Evolutionary conservation across 2,797 vertebrate genomes (phyloP), one percentile per base, ranked within the genome.

Genomic region (Cirrhinus mrigala): DNA sequence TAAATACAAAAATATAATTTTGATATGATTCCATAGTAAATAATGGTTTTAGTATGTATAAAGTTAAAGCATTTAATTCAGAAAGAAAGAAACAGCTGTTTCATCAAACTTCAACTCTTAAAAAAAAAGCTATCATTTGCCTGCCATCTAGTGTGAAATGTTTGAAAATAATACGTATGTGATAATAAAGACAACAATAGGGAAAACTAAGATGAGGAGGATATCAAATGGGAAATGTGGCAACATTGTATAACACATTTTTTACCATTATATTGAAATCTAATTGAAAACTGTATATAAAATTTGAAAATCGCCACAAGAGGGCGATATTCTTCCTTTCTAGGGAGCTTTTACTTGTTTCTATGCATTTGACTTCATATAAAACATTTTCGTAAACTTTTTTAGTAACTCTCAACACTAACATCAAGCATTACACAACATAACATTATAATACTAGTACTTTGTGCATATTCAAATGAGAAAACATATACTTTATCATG

Each of bases 101-200:
- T 20, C n/a, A 46, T 46, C n/a, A 18, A 78, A 78, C 56, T 60
- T 64, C 9, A 50, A 27, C 24, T 9, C n/a, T 33, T 2, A 48
- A 71, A 71, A 0, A 58, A 48, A 81, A 64, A 44, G 16, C 15
- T 81, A 60, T 71, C 40, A 33, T 81, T 66, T 73, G 71, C 44
- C 64, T 80, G 85, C 85, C 87, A 86, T 82, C 85, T 88, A 84
- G 85, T 66, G 85, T 60, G 20, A 71, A 50, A 1, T 9, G 29
- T 62, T 46, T n/a, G 8, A 66, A 54, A 44, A 79, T 71, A 85
- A 37, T 14, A 44, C 40, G 33, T 10, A 27, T 54, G 50, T 44
- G 9, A 37, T 33, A 24, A 75, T 37, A 1, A 83, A 52, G 20
- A 48, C 24, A 44, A 7, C 4, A 52, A 16, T 16, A 0, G 27